A percentile compares a stretch with the other conserved stretches of the same genome.
Conservation (phyloP, 1,140 invertebrate species). For the Carposina sasakii region DNA sequence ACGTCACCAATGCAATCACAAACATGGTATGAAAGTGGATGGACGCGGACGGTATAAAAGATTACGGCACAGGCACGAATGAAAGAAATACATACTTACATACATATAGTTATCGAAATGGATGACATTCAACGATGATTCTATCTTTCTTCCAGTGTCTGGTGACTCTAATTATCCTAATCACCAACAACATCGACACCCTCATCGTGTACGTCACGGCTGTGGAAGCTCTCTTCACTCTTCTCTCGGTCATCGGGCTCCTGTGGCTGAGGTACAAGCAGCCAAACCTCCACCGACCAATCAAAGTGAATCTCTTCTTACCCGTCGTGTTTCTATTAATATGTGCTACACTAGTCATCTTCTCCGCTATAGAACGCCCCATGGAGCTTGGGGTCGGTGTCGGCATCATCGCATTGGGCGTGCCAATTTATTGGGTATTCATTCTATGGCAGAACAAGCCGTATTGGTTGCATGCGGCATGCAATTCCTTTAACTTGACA, state of each 20-base stretch:
- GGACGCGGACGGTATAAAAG: too few relatives aligned
- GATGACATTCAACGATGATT: slow-evolving; percentile 7
- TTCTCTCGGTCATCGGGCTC: slow-evolving; percentile 88
- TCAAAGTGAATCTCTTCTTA: slow-evolving; percentile 81
- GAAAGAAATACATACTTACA: slow-evolving; percentile 18
- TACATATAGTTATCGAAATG: slow-evolving; percentile 7
- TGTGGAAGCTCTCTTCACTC: slow-evolving; percentile 95
- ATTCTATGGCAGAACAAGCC: slow-evolving; percentile 88
- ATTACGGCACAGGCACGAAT: slow-evolving; percentile 14
- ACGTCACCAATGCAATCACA: too few relatives aligned
- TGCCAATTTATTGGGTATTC: slow-evolving; percentile 92
- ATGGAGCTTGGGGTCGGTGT: slow-evolving; percentile 88
- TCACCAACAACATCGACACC: slow-evolving; percentile 89
- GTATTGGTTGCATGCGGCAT: slow-evolving; percentile 70
- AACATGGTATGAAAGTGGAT: too few relatives aligned
- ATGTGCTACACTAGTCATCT: slow-evolving; percentile 88
- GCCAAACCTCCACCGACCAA: slow-evolving; percentile 84
- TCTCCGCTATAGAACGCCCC: slow-evolving; percentile 83
- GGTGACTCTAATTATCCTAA: slow-evolving; percentile 86
- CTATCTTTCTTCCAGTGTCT: slow-evolving; percentile 78
- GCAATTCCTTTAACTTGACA: slow-evolving; percentile 77
- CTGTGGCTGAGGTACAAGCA: slow-evolving; percentile 88
- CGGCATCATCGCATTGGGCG: slow-evolving; percentile 82
- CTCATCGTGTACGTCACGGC: slow-evolving; percentile 96
- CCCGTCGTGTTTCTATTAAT: slow-evolving; percentile 90